Evolutionary conservation across 1,140 invertebrate species (phyloP).

Genomic region (Bacillus rossius): DNA sequence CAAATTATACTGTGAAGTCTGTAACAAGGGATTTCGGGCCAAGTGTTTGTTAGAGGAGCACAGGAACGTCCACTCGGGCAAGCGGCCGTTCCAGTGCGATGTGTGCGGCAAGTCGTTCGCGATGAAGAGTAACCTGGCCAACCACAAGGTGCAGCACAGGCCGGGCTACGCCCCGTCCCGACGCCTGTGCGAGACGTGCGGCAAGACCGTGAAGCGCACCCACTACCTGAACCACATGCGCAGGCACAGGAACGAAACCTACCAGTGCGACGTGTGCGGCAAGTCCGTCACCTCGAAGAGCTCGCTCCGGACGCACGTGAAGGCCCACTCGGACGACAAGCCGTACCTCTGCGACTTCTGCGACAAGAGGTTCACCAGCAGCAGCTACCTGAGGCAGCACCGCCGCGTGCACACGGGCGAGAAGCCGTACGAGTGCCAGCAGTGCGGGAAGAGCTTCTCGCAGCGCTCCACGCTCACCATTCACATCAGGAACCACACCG

Average conservation of each 20-base stretch:
- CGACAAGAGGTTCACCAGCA: background rate
- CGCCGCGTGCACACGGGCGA: conserved; percentile 8
- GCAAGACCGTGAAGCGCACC: conserved; percentile 28
- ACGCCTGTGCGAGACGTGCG: conserved; percentile 22
- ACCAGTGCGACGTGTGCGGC: conserved; percentile 51
- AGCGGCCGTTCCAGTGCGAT: conserved; percentile 44
- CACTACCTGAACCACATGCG: conserved; percentile 26
- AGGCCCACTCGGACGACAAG: conserved; percentile 3
- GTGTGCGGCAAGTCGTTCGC: conserved; percentile 42
- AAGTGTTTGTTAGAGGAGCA: conserved; percentile 26
- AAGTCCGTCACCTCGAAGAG: background rate
- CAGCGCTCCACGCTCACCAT: conserved; percentile 38
- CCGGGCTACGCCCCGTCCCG: conserved; percentile 22
- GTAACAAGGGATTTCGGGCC: conserved; percentile 46
- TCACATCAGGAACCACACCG: conserved; percentile 33
- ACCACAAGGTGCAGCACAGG: conserved; percentile 25
- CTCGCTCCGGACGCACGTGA: conserved; percentile 18
- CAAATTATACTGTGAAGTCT: conserved; percentile 39
- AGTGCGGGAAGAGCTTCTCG: conserved; percentile 37
- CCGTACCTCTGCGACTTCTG: conserved; percentile 2
- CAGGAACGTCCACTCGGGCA: conserved; percentile 40
- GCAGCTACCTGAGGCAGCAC: conserved; percentile 1
- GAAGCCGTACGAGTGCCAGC: conserved; percentile 17
- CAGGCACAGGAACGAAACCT: conserved; percentile 40
- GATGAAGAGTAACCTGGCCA: conserved; percentile 40